Evolutionary conservation across 2,888 invertebrate genomes (phyloP).

Genomic region (Junonia oenone): DNA sequence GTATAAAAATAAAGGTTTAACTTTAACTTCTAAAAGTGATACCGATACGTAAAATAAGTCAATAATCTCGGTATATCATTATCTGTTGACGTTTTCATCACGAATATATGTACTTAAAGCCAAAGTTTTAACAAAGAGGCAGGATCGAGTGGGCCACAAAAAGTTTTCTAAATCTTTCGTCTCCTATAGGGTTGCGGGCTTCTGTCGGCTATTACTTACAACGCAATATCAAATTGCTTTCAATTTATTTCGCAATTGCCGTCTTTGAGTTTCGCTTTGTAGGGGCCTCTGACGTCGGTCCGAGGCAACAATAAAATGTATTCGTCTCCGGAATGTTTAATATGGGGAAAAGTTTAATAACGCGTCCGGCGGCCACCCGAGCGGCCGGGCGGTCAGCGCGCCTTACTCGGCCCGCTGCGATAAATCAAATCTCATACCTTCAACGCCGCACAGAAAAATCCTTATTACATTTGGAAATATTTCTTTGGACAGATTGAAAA

Average conservation of each 20-base stretch:
- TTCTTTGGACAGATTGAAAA: constrained; percentile 42
- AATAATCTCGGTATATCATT: constrained; percentile 3
- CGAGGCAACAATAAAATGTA: constrained; percentile 80
- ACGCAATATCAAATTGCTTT: constrained; percentile 80
- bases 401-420: constrained; percentile 59
- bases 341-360: constrained; percentile 81
- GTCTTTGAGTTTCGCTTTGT: constrained; percentile 80
- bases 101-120: constrained; percentile 2
- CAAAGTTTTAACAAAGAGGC: constrained; percentile 22
- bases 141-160: constrained; percentile 25
- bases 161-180: constrained; percentile 35
- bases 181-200: constrained; percentile 63
- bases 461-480: constrained; percentile 71
- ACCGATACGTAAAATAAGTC: not conserved
- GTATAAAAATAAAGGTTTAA: too few species aligned
- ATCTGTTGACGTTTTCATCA: constrained; percentile 3
- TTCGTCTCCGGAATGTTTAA: constrained; percentile 81
- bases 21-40: too few species aligned
- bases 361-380: constrained; percentile 64
- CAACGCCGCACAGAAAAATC: constrained; percentile 65
- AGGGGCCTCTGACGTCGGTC: constrained; percentile 78
- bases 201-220: constrained; percentile 78
- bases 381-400: constrained; percentile 57
- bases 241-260: constrained; percentile 80
- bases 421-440: constrained; percentile 79